Evolutionary conservation across 2,888 invertebrate genomes (phyloP).

Genomic region (Neoascia interrupta): DNA sequence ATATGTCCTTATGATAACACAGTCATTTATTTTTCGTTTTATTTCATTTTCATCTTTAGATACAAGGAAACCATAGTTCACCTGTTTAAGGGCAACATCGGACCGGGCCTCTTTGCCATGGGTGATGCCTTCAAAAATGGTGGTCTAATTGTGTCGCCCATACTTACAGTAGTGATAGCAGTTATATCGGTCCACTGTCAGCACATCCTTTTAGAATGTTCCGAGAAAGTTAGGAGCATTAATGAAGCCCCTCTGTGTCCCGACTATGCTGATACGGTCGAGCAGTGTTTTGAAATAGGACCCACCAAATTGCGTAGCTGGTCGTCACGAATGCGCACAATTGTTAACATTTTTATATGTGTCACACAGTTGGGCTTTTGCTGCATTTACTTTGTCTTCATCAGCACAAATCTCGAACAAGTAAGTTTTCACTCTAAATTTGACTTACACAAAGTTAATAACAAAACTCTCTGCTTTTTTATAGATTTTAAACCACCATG

Average conservation of each 20-base stretch:
- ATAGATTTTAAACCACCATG: conserved; percentile 86
- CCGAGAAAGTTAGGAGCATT: conserved; percentile 84
- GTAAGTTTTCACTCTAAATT: too few species aligned
- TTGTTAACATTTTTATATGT: conserved; percentile 93
- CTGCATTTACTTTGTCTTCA: conserved; percentile 97
- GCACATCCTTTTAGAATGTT: conserved; percentile 90
- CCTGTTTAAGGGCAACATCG: conserved; percentile 96
- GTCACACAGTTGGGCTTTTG: conserved; percentile 99
- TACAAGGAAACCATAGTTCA: conserved; percentile 94
- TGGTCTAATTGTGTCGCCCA: conserved; percentile 90
- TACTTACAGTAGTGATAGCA: conserved; percentile 89
- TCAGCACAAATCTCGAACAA: conserved; percentile 91
- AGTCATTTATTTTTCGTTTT: too few species aligned
- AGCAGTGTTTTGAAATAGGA: conserved; percentile 89
- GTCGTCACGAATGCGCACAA: conserved; percentile 83
- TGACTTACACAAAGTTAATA: too few species aligned
- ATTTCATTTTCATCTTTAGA: too few species aligned
- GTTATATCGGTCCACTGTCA: conserved; percentile 94
- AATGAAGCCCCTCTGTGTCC: conserved; percentile 82
- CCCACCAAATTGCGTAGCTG: conserved; percentile 83
- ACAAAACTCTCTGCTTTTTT: background rate
- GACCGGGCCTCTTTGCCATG: conserved; percentile 97
- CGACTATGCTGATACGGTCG: conserved; percentile 91
- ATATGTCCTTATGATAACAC: background rate
- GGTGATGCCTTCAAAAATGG: conserved; percentile 96